Evolutionary conservation across 2,888 invertebrate species (phyloP).

Genomic region (Lamproptera curius): DNA sequence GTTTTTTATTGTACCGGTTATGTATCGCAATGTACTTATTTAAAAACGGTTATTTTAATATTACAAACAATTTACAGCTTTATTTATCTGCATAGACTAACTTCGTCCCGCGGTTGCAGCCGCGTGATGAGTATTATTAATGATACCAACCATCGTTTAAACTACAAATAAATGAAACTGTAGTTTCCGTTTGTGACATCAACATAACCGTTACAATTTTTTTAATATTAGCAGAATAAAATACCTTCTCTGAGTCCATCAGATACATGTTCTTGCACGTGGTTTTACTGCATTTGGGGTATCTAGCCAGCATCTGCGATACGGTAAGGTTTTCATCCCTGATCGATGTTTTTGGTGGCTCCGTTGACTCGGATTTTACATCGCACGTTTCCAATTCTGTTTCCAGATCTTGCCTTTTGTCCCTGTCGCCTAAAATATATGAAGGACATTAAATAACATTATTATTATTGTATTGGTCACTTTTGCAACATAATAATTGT

Average conservation of each 20-base stretch:
- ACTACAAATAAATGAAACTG: too few species aligned
- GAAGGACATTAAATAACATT: too few species aligned
- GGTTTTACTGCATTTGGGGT: constrained; percentile 77
- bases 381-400: constrained; percentile 82
- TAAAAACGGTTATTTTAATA: too few species aligned
- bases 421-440: constrained; percentile 58
- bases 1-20: too few species aligned
- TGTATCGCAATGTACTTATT: too few species aligned
- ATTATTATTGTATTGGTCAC: too few species aligned
- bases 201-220: neutral
- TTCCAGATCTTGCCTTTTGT: constrained; percentile 73
- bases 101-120: too few species aligned
- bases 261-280: constrained; percentile 86
- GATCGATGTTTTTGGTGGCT: constrained; percentile 79
- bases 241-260: constrained; percentile 84
- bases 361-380: constrained; percentile 70
- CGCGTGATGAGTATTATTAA: too few species aligned
- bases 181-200: neutral
- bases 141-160: too few species aligned
- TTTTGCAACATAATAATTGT: too few species aligned
- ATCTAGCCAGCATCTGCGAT: constrained; percentile 82
- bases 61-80: too few species aligned
- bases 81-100: too few species aligned
- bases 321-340: constrained; percentile 85
- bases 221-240: neutral